These are phyloP conservation scores for Anoncus sp. DNA, from an alignment of 2,888 invertebrate species.

Conservation along the genomic window DNA sequence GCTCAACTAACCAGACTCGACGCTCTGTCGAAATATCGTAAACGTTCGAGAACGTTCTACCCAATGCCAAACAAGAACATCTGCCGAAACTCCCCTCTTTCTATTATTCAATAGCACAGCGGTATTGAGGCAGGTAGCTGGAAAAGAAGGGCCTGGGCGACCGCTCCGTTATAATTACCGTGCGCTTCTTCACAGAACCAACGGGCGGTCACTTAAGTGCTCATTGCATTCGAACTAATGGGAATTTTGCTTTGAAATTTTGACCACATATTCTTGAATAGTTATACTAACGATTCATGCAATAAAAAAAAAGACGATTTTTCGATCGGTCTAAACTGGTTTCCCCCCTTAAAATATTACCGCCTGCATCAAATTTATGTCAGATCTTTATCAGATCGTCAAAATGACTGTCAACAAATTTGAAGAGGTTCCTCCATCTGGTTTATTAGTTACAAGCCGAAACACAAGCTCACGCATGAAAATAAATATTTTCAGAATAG, in stretches of 20 bases:
- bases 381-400: neutral
- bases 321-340: constrained; percentile 22
- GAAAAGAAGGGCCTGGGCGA: neutral
- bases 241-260: constrained; percentile 45
- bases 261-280: constrained; percentile 33
- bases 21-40: constrained; percentile 46
- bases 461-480: neutral
- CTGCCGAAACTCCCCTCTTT: constrained; percentile 19
- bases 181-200: constrained; percentile 8
- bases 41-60: constrained; percentile 41
- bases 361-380: too few relatives aligned
- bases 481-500: constrained; percentile 8
- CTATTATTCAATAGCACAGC: constrained; percentile 19
- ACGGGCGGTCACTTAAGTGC: constrained; percentile 17
- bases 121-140: constrained; percentile 21
- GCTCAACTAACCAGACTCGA: constrained; percentile 42
- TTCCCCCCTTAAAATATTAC: constrained; percentile 38
- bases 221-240: constrained; percentile 40
- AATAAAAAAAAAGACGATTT: constrained; percentile 44
- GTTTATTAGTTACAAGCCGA: neutral
- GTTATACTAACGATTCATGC: constrained; percentile 41
- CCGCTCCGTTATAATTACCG: constrained; percentile 20
- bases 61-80: constrained; percentile 34
- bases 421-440: neutral
- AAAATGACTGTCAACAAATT: neutral